phyloP scores from a whole-genome alignment of 2,888 invertebrate genomes.

The Therioaphis trifolii region DNA sequence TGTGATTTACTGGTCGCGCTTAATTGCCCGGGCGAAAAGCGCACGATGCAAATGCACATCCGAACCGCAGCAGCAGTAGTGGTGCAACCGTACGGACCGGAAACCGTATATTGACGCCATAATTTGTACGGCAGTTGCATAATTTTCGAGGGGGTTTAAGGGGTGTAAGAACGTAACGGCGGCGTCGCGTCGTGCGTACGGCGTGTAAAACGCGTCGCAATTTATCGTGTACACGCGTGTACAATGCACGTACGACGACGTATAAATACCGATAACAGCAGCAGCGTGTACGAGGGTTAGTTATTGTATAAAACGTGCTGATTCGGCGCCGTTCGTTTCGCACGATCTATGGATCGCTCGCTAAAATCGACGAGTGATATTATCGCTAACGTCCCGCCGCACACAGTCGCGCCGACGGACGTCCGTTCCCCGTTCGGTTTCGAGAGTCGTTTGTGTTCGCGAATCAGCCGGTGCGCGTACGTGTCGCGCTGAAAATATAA shows the following conservation, averaged over 20 bases:
- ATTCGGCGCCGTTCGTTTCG: not conserved
- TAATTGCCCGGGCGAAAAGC: constrained; percentile 37
- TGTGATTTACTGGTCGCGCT: constrained; percentile 39
- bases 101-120: not conserved
- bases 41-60: constrained; percentile 43
- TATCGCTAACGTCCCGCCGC: too few species aligned
- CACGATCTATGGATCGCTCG: not conserved
- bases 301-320: not conserved
- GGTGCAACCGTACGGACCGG: constrained; percentile 15
- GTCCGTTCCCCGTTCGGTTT: too few species aligned
- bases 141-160: not conserved
- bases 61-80: constrained; percentile 44
- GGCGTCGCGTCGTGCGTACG: not conserved
- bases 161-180: constrained; percentile 22
- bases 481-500: too few species aligned
- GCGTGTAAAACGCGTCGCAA: not conserved
- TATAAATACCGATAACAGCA: too few species aligned
- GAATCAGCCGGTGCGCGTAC: too few species aligned
- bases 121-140: constrained; percentile 13
- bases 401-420: too few species aligned
- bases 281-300: too few species aligned
- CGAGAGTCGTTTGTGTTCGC: too few species aligned
- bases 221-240: constrained; percentile 8
- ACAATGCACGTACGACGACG: too few species aligned
- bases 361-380: too few species aligned